Conservation (phyloP, 2,797 vertebrate genomes). For the Sebastes nivosus region DNA sequence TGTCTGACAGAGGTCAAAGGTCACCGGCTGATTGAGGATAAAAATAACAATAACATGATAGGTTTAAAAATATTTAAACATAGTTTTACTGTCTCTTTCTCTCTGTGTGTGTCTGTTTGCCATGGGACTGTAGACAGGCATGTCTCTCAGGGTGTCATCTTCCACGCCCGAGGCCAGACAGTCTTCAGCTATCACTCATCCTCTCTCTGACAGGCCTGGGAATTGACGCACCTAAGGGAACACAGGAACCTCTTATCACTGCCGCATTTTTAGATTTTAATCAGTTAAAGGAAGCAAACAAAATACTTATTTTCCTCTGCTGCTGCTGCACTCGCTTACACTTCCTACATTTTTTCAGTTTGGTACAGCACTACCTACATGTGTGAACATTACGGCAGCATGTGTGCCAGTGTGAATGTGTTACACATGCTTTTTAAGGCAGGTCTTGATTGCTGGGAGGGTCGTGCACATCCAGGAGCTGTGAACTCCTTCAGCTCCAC, state of each 20-base stretch:
- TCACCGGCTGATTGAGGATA: not conserved
- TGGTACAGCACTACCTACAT: not conserved
- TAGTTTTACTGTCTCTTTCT: not conserved
- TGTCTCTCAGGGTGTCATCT: constrained; percentile 76
- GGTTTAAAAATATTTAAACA: not conserved
- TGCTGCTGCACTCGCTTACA: not conserved
- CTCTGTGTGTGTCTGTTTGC: not conserved
- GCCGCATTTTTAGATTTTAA: constrained; percentile 25
- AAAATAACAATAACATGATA: not conserved
- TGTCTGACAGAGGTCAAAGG: constrained; percentile 12
- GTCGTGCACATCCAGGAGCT: constrained; percentile 28
- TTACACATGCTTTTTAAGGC: not conserved
- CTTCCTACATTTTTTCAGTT: not conserved
- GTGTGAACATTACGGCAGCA: not conserved
- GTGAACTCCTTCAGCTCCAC: constrained; percentile 25
- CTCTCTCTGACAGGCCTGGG: constrained; percentile 63
- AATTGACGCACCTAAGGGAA: constrained; percentile 47
- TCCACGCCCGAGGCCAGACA: constrained; percentile 59
- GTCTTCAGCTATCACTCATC: constrained; percentile 50
- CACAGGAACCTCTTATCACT: constrained; percentile 37
- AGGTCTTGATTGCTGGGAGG: constrained; percentile 21
- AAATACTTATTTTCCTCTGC: not conserved
- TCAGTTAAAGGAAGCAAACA: constrained; percentile 25
- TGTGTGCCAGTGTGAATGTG: not conserved
- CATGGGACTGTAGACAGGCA: constrained; percentile 33